Percentiles rank a stretch among this genome's conserved stretches.
Evolutionary conservation across 1,140 invertebrate species (phyloP).

Genomic region (Prorops nasuta): DNA sequence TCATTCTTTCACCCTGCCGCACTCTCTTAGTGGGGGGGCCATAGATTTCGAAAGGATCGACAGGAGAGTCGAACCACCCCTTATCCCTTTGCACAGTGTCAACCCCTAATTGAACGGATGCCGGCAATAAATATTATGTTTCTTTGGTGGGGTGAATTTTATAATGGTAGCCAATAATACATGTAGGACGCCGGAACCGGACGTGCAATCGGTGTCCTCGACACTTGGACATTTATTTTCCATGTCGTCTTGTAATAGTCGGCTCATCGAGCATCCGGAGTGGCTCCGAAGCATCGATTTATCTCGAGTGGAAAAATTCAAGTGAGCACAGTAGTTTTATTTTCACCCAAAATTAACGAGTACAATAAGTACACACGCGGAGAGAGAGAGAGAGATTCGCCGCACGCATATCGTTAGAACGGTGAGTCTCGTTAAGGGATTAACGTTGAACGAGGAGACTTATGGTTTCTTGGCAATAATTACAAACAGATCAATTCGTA

Average conservation of each 20-base stretch:
- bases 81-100: slow-evolving; percentile 22
- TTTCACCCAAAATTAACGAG: too few species aligned
- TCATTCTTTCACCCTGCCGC: too few species aligned
- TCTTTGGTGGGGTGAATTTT: slow-evolving; percentile 38
- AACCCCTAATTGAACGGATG: slow-evolving; percentile 53
- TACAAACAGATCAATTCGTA: slow-evolving; percentile 25
- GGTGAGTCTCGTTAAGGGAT: too few species aligned
- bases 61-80: slow-evolving; percentile 1
- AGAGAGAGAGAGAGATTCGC: too few species aligned
- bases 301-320: too few species aligned
- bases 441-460: too few species aligned
- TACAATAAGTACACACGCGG: too few species aligned
- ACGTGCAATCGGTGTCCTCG: slow-evolving; percentile 39
- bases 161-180: slow-evolving; percentile 37
- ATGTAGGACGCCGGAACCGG: slow-evolving; percentile 37
- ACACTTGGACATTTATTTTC: slow-evolving; percentile 24
- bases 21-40: too few species aligned
- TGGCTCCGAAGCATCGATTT: too few species aligned
- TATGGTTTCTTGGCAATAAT: slow-evolving; percentile 33
- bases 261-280: slow-evolving; percentile 3
- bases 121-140: slow-evolving; percentile 51
- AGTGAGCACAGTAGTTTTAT: too few species aligned
- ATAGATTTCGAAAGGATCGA: slow-evolving; percentile 26
- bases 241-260: slow-evolving; percentile 16
- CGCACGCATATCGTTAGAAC: too few species aligned